Base-by-base conservation (phyloP, 2,797 vertebrate genomes). In the Halcyon leucocephala region DNA sequence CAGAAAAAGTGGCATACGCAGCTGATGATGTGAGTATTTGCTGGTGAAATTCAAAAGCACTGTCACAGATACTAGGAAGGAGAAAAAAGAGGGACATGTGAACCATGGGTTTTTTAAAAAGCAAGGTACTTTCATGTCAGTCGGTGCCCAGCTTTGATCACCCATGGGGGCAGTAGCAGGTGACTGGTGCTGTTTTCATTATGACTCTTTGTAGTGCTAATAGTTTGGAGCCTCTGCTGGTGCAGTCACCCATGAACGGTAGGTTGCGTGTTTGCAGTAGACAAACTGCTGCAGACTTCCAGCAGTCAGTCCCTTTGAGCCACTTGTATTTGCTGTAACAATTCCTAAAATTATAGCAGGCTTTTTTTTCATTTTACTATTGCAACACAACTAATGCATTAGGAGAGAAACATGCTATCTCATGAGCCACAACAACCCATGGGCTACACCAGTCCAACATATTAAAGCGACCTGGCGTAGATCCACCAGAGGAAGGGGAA, bases 1-100 rank as follows among this genome's bases (percentile, higher is more conserved):
- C 98, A 55, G 98, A 98, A 80, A 97, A 98, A 90, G 98, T 97
- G 58, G 96, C 98, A 31, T 97, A 97, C 25, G 97, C 98, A 9
- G 39, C 97, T 67, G 98, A 98, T 87, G 98, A 99, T 35, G 98
- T 99, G 93, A 99, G 98, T 98, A 96, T n/a, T 88, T 86, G 46
- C 46, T 79, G 55, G 51, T 93, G 66, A 67, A 80, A 85, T 86
- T 87, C 42, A 29, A 64, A 66, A 92, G 52, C 12, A 46, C 10
- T 7, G 77, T 94, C n/a, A 35, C 7, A 35, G 29, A 16, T 37
- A 21, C 6, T 67, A 33, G 17, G 66, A 41, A 58, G 57, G 69
- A 61, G 55, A 81, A 77, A 72, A 15, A 82, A 73, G 18, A 67
- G 11, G 19, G 46, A 20, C 7, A 12, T 33, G 14, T 44, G 20